A percentile compares a stretch with the other conserved stretches of the same genome.
Conservation (phyloP, 2,888 invertebrate genomes). For the Tachina fera region DNA sequence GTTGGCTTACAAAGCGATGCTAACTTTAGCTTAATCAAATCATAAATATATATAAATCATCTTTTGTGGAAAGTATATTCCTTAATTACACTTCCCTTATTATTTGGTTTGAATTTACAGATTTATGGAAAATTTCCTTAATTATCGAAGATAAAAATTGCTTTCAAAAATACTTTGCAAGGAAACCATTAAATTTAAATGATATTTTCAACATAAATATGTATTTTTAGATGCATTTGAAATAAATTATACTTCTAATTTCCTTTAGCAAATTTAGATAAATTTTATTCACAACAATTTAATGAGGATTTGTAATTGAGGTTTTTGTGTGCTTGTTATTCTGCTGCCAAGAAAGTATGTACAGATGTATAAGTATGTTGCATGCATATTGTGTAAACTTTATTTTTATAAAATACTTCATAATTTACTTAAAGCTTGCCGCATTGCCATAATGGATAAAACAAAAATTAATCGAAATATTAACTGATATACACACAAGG, state of each 20-base stretch:
- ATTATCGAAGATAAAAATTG: neutral
- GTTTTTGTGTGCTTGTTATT: neutral
- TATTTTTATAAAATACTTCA: slow-evolving; percentile 61
- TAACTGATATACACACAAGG: neutral
- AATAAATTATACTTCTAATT: slow-evolving; percentile 43
- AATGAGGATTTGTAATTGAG: neutral
- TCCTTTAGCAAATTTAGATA: slow-evolving; percentile 19
- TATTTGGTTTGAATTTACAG: neutral
- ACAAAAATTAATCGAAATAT: neutral
- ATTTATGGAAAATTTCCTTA: neutral
- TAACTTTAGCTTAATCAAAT: neutral
- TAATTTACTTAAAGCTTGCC: slow-evolving; percentile 65
- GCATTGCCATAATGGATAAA: slow-evolving; percentile 45
- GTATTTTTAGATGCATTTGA: slow-evolving; percentile 17
- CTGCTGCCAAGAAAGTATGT: neutral
- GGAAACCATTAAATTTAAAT: slow-evolving; percentile 29
- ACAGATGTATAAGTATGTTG: neutral
- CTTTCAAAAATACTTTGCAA: neutral
- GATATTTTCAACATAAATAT: slow-evolving; percentile 18
- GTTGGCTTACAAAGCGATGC: no score
- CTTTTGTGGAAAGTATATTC: neutral
- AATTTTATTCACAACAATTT: slow-evolving; percentile 2
- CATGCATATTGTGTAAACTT: slow-evolving; percentile 8
- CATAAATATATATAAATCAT: neutral
- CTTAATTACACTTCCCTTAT: neutral